Evolutionary conservation across 2,797 vertebrate species (phyloP).

Genomic region (Coendou prehensilis): DNA sequence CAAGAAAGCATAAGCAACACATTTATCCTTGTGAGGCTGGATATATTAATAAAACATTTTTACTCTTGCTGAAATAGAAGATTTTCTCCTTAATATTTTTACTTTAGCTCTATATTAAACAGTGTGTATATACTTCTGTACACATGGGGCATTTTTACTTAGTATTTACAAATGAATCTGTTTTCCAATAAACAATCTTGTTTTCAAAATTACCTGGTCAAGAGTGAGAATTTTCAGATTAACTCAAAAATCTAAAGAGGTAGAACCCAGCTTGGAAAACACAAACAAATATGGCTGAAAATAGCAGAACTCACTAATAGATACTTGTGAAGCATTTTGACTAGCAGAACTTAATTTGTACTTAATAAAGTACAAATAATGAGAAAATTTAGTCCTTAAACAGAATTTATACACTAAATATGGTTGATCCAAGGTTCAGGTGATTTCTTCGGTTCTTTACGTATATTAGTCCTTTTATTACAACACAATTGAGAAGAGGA

Average conservation of each 20-base stretch:
- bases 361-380: background rate
- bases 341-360: background rate
- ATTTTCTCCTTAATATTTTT: background rate
- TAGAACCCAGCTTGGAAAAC: background rate
- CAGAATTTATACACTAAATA: background rate
- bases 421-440: background rate
- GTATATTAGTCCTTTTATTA: background rate
- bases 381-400: background rate
- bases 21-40: background rate
- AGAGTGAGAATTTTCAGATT: background rate
- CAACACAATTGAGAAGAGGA: background rate
- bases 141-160: background rate
- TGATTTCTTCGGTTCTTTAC: background rate
- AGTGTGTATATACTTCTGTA: background rate
- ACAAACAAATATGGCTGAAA: background rate
- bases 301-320: background rate
- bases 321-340: background rate
- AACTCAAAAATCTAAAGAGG: background rate
- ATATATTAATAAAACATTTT: slow-evolving; percentile 9
- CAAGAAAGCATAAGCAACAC: background rate
- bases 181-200: background rate
- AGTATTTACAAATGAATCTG: slow-evolving; percentile 23
- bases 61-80: background rate
- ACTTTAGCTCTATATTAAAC: background rate
- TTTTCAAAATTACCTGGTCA: background rate